phyloP scores from a whole-genome alignment of 2,888 invertebrate genomes.

The Phlogophora meticulosa region DNA sequence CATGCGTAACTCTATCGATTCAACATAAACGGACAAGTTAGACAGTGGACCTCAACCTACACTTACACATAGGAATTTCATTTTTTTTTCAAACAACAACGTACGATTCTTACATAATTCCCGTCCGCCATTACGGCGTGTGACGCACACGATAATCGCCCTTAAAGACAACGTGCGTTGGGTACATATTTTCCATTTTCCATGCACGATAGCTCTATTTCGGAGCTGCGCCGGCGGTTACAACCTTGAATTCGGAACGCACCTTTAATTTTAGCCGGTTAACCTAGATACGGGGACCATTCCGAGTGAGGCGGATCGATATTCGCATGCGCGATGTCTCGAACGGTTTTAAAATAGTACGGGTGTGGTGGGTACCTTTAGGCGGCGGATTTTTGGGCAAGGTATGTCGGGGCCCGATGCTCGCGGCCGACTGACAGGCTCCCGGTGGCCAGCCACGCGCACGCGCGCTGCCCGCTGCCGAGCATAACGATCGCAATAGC shows the following conservation, averaged over 20 bases:
- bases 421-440: slow-evolving; percentile 67
- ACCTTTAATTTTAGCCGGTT: slow-evolving; percentile 91
- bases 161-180: slow-evolving; percentile 79
- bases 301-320: slow-evolving; percentile 85
- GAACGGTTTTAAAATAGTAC: slow-evolving; percentile 80
- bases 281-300: slow-evolving; percentile 89
- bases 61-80: slow-evolving; percentile 65
- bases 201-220: slow-evolving; percentile 86
- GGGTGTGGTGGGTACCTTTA: slow-evolving; percentile 77
- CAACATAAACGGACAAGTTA: slow-evolving; percentile 47
- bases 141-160: slow-evolving; percentile 81
- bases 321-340: slow-evolving; percentile 86
- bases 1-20: slow-evolving; percentile 58
- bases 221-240: slow-evolving; percentile 88
- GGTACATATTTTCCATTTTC: slow-evolving; percentile 82
- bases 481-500: slow-evolving; percentile 74
- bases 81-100: slow-evolving; percentile 81
- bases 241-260: slow-evolving; percentile 90
- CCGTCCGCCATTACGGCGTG: slow-evolving; percentile 82
- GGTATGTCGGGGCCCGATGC: slow-evolving; percentile 72
- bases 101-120: slow-evolving; percentile 88
- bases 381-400: slow-evolving; percentile 73
- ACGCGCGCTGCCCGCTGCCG: slow-evolving; percentile 66
- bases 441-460: slow-evolving; percentile 66
- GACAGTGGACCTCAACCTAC: slow-evolving; percentile 49